phyloP scores from a whole-genome alignment of 2,888 invertebrate species.

The Lasiommata megera region DNA sequence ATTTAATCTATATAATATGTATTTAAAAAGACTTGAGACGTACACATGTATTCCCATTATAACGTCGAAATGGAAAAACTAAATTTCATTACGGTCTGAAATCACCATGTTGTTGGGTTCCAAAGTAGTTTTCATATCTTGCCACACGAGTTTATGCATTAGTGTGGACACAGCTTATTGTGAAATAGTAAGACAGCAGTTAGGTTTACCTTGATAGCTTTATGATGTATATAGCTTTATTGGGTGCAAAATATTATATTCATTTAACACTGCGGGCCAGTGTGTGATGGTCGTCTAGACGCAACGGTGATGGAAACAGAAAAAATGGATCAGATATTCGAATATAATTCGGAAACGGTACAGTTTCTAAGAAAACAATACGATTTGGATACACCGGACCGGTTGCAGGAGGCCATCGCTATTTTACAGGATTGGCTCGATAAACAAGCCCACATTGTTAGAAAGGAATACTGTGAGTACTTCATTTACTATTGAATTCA shows the following conservation, averaged over 20 bases:
- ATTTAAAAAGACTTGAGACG: not conserved
- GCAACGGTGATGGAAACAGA: slow-evolving; percentile 38
- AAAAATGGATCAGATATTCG: slow-evolving; percentile 27
- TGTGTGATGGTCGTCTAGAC: not conserved
- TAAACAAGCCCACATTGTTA: slow-evolving; percentile 48
- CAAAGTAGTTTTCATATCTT: no score
- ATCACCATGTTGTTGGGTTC: no score
- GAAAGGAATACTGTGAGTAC: slow-evolving; percentile 48
- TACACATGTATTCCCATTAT: no score
- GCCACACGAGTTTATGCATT: no score
- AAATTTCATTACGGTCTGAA: no score
- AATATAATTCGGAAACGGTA: slow-evolving; percentile 39
- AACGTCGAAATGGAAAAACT: no score
- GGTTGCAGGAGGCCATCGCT: slow-evolving; percentile 41
- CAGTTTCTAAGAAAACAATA: slow-evolving; percentile 38
- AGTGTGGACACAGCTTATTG: no score
- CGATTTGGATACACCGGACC: slow-evolving; percentile 38
- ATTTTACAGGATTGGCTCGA: slow-evolving; percentile 46
- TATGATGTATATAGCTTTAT: no score
- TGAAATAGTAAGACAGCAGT: no score
- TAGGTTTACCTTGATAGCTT: no score
- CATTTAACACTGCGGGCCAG: not conserved
- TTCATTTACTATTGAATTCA: no score
- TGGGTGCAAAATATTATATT: not conserved
- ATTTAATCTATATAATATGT: no score